Evolutionary conservation across 2,888 invertebrate genomes (phyloP).

Genomic region (Phortica magna): DNA sequence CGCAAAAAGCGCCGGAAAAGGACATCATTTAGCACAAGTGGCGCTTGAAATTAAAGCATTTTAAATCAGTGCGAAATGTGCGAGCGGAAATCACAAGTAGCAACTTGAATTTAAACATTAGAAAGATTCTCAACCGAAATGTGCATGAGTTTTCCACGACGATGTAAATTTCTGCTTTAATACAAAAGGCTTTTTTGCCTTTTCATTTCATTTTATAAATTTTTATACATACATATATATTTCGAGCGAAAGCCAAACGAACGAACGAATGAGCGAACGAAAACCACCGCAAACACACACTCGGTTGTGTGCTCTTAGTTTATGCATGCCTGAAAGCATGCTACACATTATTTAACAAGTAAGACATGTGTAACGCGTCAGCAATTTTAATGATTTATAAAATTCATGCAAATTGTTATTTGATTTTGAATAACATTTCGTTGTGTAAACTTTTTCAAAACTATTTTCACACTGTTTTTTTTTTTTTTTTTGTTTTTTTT

Average conservation of each 20-base stretch:
- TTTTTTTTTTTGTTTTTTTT: slow-evolving; percentile 61
- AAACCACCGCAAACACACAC: no score
- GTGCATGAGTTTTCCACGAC: no score
- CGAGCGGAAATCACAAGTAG: not conserved
- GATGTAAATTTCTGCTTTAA: no score
- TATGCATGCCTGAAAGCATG: not conserved
- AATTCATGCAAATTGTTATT: not conserved
- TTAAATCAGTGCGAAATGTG: not conserved
- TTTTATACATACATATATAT: no score
- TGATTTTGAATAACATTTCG: not conserved
- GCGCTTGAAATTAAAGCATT: not conserved
- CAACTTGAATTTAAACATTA: not conserved
- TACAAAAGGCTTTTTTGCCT: no score
- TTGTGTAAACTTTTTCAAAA: not conserved
- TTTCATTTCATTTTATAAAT: no score
- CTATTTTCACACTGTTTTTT: slow-evolving; percentile 51
- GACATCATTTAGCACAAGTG: not conserved
- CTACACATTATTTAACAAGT: slow-evolving; percentile 1
- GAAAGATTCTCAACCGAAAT: no score
- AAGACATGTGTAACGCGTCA: slow-evolving; percentile 39
- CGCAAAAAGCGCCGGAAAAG: not conserved
- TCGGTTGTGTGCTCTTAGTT: not conserved
- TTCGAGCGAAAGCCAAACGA: no score
- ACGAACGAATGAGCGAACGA: no score
- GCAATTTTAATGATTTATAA: slow-evolving; percentile 4